Evolutionary conservation across 2,888 invertebrate genomes (phyloP).

Genomic region (Drosophila mettleri): DNA sequence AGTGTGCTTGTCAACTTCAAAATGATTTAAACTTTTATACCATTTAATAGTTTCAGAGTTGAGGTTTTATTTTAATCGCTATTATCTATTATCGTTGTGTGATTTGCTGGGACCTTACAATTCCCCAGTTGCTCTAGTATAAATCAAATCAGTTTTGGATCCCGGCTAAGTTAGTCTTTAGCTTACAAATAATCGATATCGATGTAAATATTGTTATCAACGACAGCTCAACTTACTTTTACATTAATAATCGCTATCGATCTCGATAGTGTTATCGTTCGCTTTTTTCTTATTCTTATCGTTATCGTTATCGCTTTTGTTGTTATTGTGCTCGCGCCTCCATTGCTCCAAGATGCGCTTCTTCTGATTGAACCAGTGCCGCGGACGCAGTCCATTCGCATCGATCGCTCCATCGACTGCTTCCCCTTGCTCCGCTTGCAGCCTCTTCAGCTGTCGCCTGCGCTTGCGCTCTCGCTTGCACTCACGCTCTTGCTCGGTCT

Average conservation of each 20-base stretch:
- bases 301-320: background rate
- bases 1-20: too few species aligned
- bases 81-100: too few species aligned
- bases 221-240: too few species aligned
- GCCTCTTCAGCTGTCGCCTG: background rate
- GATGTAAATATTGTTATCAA: too few species aligned
- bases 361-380: constrained; percentile 34
- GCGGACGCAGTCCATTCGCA: background rate
- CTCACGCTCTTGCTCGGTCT: background rate
- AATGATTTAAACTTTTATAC: too few species aligned
- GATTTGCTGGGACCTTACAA: too few species aligned
- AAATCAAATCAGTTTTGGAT: too few species aligned
- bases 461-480: background rate
- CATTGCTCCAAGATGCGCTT: constrained; percentile 44
- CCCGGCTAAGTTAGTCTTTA: too few species aligned
- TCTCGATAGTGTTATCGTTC: background rate
- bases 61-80: too few species aligned
- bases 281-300: background rate
- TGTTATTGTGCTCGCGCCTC: constrained; percentile 16
- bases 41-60: too few species aligned
- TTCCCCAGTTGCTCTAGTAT: too few species aligned
- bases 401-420: background rate
- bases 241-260: constrained; percentile 1
- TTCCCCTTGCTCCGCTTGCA: background rate
- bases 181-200: too few species aligned